Base-by-base conservation (phyloP, 2,113 vertebrate species). In the Zosterops borbonicus region DNA sequence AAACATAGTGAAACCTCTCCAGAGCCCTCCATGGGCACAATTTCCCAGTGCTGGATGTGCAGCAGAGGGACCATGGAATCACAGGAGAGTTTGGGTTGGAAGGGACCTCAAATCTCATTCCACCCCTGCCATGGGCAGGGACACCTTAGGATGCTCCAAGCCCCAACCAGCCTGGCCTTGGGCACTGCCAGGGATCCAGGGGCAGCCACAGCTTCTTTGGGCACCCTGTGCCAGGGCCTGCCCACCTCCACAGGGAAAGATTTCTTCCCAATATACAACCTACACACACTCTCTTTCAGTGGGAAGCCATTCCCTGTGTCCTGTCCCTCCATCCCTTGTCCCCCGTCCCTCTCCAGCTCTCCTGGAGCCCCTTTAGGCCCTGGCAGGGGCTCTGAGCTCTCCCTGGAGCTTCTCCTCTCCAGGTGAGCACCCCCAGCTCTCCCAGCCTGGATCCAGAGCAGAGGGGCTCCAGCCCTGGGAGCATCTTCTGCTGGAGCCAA, bases 1-100 rank as follows among this genome's bases (percentile, higher is more conserved):
- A 47, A 44, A 14, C 4, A 1, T 37, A 29, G 29, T 0, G 1
- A 2, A 20, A 73, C 21, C 37, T 50, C 19, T 29, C 28, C 80
- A 11, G 6, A 49, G 44, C 10, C 62, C 55, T 25, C 1, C 9
- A 4, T 0, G 1, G 44, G 18, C 60, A 42, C 41, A 8, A 9
- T 6, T 71, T 25, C 27, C 33, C n/a, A 0, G 1, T 8, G 52
- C 60, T 56, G 73, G 33, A 4, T 28, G 44, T 1, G 11, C 44
- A 73, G 25, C 70, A 65, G 22, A 35, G 67, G 31, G 9, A 50
- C 31, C 31, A 33, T 1, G 15, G 18, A 37, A 23, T 37, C 21
- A 49, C 37, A 37, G 50, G 2, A 12, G 42, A 21, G 11, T 11
- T 73, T 42, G 31, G 25, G 18, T 16, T 58, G 59, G 67, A 58